phyloP scores from a whole-genome alignment of 2,113 vertebrate species.

The Sigmodon hispidus region DNA sequence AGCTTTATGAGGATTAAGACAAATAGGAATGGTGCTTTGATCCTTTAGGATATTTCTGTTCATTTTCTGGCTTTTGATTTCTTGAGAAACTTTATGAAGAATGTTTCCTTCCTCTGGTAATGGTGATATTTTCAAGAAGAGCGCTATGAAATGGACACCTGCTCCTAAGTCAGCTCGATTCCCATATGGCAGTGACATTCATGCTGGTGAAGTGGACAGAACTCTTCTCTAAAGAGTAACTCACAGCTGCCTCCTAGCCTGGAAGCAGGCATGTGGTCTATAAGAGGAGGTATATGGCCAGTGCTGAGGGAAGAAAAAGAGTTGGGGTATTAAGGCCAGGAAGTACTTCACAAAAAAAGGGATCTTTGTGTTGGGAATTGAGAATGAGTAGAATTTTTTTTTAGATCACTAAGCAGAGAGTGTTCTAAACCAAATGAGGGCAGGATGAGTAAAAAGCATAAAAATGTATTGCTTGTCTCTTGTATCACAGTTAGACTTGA shows the following conservation, averaged over 20 bases:
- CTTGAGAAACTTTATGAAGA: neutral
- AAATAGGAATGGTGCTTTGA: neutral
- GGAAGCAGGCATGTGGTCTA: neutral
- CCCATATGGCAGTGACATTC: neutral
- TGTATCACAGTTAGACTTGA: neutral
- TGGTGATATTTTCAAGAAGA: neutral
- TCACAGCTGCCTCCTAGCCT: neutral
- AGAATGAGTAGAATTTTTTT: neutral
- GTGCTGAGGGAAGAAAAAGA: neutral
- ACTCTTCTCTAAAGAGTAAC: neutral
- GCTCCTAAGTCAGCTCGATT: neutral
- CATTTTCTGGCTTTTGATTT: conserved; percentile 17
- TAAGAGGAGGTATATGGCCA: neutral
- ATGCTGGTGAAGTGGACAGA: neutral
- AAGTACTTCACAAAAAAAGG: neutral
- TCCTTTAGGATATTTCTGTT: neutral
- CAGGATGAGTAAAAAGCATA: neutral
- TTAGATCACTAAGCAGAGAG: neutral
- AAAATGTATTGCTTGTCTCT: neutral
- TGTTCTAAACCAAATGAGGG: neutral
- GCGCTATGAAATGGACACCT: neutral
- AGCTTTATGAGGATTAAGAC: neutral
- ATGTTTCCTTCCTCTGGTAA: neutral
- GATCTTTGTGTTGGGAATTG: neutral
- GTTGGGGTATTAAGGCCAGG: neutral